Evolutionary conservation across 2,113 vertebrate genomes (phyloP).

Genomic region (Bubo scandiacus): DNA sequence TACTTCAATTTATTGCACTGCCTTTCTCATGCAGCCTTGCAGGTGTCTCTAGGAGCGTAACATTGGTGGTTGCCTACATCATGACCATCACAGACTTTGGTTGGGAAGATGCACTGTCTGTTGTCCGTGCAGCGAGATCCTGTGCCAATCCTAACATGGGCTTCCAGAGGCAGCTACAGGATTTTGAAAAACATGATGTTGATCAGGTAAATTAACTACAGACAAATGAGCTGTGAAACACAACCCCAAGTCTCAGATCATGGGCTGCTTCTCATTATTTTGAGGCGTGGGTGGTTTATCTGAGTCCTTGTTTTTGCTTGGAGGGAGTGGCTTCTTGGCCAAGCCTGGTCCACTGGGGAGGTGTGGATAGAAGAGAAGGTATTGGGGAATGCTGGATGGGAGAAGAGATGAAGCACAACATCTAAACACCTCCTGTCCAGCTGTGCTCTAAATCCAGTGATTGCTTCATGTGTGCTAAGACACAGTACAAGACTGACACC

Average conservation of each 20-base stretch:
- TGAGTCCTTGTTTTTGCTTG: background rate
- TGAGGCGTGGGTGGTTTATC: background rate
- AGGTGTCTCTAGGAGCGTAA: conserved; percentile 94
- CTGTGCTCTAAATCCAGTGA: background rate
- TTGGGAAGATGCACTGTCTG: conserved; percentile 90
- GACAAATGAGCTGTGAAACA: background rate
- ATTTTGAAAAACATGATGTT: conserved; percentile 85
- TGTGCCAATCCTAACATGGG: conserved; percentile 92
- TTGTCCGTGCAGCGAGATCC: conserved; percentile 84
- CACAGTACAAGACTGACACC: background rate
- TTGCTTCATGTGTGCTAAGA: background rate
- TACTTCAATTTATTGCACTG: background rate
- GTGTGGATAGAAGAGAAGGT: background rate
- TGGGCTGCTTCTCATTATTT: background rate
- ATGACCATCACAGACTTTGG: conserved; percentile 93
- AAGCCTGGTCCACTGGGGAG: background rate
- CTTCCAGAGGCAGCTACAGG: conserved; percentile 92
- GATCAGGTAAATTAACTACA: conserved; percentile 75
- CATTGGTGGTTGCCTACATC: conserved; percentile 92
- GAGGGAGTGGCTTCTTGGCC: background rate
- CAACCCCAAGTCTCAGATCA: background rate
- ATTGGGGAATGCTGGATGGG: background rate
- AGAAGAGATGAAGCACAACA: background rate
- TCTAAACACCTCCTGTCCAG: background rate
- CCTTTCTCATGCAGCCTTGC: conserved; percentile 80